Evolutionary conservation across 2,113 vertebrate genomes (phyloP).

Genomic region (Calidris pugnax): DNA sequence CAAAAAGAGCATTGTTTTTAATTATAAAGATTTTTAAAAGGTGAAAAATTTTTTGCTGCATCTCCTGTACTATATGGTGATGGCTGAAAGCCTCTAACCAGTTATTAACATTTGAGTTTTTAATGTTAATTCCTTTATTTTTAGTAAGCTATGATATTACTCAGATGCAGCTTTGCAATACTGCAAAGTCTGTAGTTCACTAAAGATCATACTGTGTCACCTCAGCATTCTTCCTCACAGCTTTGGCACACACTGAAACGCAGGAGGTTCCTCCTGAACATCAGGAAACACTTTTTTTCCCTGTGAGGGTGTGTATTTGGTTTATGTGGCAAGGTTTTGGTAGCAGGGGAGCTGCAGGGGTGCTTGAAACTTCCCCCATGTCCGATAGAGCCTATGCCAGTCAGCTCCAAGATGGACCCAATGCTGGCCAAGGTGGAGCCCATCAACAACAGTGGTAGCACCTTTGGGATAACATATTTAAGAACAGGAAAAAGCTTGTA

Average conservation of each 20-base stretch:
- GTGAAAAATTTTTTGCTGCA: background rate
- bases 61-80: background rate
- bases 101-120: background rate
- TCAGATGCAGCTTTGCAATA: background rate
- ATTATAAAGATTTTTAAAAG: background rate
- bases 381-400: background rate
- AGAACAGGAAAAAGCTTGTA: background rate
- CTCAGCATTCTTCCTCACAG: background rate
- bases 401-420: fast-evolving
- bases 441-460: background rate
- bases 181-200: background rate
- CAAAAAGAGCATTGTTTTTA: background rate
- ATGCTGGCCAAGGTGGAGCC: background rate
- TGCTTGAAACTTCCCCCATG: background rate
- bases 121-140: background rate
- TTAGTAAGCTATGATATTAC: background rate
- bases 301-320: background rate
- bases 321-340: background rate
- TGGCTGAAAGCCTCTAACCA: background rate
- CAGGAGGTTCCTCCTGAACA: background rate
- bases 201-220: background rate
- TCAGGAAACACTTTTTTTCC: background rate
- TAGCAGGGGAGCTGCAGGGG: fast-evolving
- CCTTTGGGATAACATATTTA: background rate
- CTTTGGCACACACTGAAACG: background rate